Evolutionary conservation across 2,113 vertebrate species (phyloP).

Genomic region (Phylloscopus trochiloides): DNA sequence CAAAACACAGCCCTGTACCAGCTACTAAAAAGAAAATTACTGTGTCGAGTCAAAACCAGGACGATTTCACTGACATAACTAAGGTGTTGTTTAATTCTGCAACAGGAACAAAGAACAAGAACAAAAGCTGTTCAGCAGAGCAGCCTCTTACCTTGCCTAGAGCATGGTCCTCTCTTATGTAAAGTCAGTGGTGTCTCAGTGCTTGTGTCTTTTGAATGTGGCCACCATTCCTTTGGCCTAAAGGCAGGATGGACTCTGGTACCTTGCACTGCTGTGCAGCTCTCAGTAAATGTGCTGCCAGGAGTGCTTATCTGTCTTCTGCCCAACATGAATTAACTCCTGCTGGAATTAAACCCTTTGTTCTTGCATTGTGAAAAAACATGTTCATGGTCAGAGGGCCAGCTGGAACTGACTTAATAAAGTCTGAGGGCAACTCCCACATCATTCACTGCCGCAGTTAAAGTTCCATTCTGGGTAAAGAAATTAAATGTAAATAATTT

Average conservation of each 20-base stretch:
- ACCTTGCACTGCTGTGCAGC: not conserved
- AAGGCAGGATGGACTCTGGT: not conserved
- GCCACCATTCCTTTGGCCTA: not conserved
- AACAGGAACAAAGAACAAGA: not conserved
- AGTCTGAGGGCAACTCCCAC: not conserved
- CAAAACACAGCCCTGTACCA: not conserved
- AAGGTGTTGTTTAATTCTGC: not conserved
- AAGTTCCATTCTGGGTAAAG: not conserved
- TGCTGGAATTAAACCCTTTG: not conserved
- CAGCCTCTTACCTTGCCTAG: not conserved
- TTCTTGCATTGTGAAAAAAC: not conserved
- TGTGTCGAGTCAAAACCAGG: not conserved
- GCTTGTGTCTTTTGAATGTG: not conserved
- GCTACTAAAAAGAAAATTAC: not conserved
- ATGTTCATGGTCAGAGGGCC: not conserved
- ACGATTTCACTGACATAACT: not conserved
- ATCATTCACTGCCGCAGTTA: not conserved
- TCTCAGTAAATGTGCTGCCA: not conserved
- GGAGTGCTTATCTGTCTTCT: not conserved
- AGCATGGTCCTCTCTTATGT: not conserved
- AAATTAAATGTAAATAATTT: slow-evolving; percentile 23
- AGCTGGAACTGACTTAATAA: not conserved
- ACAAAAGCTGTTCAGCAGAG: not conserved
- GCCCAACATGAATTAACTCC: not conserved
- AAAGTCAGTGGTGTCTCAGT: not conserved